Conservation (phyloP, 1,140 invertebrate species). For the Drosophila persimilis region DNA sequence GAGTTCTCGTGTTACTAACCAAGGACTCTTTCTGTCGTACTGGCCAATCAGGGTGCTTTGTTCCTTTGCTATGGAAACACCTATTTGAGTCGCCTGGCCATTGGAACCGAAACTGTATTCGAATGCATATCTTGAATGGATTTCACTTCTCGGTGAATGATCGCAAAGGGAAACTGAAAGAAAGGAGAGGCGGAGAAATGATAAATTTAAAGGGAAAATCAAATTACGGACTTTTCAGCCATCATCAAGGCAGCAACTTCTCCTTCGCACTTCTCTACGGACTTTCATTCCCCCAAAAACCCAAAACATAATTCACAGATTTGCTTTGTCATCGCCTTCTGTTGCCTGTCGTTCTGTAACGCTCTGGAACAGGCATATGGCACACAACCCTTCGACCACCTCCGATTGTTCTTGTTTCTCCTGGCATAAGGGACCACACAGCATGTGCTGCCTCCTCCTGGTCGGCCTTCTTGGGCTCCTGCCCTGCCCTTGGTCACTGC, state of each 20-base stretch:
- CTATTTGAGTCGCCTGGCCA: no score
- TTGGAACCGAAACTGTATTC: no score
- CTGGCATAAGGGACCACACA: constrained; percentile 13
- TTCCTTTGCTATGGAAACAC: no score
- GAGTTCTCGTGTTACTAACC: no score
- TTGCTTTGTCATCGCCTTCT: constrained; percentile 10
- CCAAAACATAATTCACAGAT: constrained; percentile 29
- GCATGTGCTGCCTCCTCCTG: neutral
- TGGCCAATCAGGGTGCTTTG: no score
- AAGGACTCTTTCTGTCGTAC: no score
- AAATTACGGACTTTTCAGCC: constrained; percentile 7
- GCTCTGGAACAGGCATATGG: constrained; percentile 13
- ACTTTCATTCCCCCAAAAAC: neutral
- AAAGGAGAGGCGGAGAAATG: neutral
- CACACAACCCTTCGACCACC: neutral
- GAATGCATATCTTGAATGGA: no score
- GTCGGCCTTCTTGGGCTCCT: neutral
- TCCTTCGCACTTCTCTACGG: no score
- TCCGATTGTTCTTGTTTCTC: neutral
- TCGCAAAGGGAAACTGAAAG: no score
- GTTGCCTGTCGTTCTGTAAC: neutral
- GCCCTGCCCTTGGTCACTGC: constrained; percentile 25
- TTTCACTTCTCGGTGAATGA: no score
- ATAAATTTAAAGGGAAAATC: constrained; percentile 9
- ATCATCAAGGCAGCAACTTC: no score